Percentiles rank a stretch among this genome's conserved stretches.
Conservation (phyloP, 2,113 vertebrate species). For the Pardalotus punctatus region DNA sequence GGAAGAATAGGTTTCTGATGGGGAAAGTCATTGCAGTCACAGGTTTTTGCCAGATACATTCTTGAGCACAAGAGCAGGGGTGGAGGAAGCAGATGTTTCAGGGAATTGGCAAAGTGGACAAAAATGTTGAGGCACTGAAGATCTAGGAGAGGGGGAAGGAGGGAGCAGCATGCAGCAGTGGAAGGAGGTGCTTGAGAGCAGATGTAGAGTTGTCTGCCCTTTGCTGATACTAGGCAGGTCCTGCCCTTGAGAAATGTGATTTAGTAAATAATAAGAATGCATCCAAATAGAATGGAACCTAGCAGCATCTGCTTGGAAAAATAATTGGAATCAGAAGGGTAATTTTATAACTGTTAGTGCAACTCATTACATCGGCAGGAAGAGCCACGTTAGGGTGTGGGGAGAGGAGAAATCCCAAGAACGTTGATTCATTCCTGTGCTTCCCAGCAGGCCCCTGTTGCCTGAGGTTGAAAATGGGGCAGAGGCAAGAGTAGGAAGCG, state of each 20-base stretch:
- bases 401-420: not conserved
- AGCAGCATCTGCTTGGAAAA: not conserved
- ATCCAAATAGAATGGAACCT: not conserved
- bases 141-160: not conserved
- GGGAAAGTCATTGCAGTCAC: not conserved
- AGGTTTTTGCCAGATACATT: conserved; percentile 24
- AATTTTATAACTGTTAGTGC: not conserved
- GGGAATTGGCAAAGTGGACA: conserved; percentile 29
- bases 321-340: not conserved
- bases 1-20: not conserved
- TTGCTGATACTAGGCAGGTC: not conserved
- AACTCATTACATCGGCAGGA: not conserved
- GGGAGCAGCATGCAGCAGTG: not conserved
- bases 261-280: not conserved
- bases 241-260: not conserved
- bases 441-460: not conserved
- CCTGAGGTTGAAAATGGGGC: not conserved
- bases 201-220: not conserved
- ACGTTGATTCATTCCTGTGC: not conserved
- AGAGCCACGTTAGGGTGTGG: not conserved
- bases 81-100: conserved; percentile 41
- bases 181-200: not conserved
- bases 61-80: not conserved
- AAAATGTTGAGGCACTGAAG: conserved; percentile 9
- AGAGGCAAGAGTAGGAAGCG: not conserved